These are phyloP conservation scores for Cavia porcellus DNA, from an alignment of 2,113 vertebrate species.

Conservation along the genomic window DNA sequence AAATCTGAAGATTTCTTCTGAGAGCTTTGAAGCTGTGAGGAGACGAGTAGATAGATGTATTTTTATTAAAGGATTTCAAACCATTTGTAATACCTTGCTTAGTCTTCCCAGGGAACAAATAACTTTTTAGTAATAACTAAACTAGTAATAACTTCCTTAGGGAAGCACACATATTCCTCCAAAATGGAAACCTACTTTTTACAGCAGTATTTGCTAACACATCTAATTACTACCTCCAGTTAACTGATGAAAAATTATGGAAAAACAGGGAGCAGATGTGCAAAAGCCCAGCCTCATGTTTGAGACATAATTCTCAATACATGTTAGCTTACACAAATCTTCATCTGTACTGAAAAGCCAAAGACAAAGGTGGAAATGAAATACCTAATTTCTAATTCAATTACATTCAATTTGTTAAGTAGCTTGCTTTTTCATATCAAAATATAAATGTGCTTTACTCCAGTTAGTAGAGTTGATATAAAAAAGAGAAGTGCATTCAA, in stretches of 20 bases:
- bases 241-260: constrained; percentile 26
- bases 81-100: not conserved
- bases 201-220: constrained; percentile 23
- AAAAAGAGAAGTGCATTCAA: not conserved
- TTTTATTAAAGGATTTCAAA: constrained; percentile 18
- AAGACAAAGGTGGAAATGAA: constrained; percentile 41
- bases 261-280: not conserved
- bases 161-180: not conserved
- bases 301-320: not conserved
- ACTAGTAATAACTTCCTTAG: not conserved
- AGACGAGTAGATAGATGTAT: not conserved
- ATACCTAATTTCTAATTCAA: constrained; percentile 50
- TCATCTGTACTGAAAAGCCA: constrained; percentile 36
- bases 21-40: not conserved
- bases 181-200: constrained; percentile 52
- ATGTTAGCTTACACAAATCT: not conserved
- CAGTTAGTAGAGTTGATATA: not conserved
- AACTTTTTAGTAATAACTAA: not conserved
- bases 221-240: constrained; percentile 44
- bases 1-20: constrained; percentile 43
- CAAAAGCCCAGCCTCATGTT: not conserved
- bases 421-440: not conserved
- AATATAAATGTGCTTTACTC: constrained; percentile 3
- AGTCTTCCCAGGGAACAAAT: not conserved
- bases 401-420: constrained; percentile 44